Conservation (phyloP, 2,888 invertebrate species). For the Mesodorylaimus sp. region DNA sequence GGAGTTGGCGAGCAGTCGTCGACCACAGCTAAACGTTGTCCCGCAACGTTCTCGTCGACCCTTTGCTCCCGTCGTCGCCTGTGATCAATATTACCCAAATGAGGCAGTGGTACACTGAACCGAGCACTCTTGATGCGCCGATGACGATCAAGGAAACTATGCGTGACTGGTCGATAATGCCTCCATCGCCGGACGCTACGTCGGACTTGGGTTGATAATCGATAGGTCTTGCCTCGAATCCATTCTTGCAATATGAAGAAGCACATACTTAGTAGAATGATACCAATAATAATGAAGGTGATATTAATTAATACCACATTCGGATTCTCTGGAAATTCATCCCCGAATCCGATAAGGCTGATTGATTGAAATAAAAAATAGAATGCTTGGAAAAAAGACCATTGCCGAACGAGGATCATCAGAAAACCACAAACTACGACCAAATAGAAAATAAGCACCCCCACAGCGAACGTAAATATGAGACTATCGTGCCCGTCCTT, state of each 20-base stretch:
- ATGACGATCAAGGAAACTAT: no score
- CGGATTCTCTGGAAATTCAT: conserved; percentile 13
- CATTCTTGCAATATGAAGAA: conserved; percentile 9
- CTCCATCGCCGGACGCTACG: neutral
- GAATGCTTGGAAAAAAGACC: conserved; percentile 71
- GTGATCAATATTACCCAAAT: no score
- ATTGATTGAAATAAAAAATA: conserved; percentile 88
- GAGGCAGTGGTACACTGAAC: no score
- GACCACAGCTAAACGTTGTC: no score
- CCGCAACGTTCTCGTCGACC: no score
- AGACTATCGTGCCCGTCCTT: neutral
- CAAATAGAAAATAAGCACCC: neutral
- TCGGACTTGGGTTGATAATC: neutral
- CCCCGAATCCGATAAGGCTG: conserved; percentile 60
- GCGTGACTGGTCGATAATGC: neutral
- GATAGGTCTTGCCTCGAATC: neutral
- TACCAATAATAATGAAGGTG: neutral
- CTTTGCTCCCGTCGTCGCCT: no score
- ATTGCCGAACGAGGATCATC: conserved; percentile 39
- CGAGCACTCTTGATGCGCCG: no score
- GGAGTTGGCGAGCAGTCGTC: no score
- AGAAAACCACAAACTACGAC: neutral
- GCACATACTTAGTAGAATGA: conserved; percentile 7
- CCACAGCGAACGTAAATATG: neutral
- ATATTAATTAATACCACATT: neutral